Conservation (phyloP, 2,888 invertebrate species). For the Ectemnius lituratus region DNA sequence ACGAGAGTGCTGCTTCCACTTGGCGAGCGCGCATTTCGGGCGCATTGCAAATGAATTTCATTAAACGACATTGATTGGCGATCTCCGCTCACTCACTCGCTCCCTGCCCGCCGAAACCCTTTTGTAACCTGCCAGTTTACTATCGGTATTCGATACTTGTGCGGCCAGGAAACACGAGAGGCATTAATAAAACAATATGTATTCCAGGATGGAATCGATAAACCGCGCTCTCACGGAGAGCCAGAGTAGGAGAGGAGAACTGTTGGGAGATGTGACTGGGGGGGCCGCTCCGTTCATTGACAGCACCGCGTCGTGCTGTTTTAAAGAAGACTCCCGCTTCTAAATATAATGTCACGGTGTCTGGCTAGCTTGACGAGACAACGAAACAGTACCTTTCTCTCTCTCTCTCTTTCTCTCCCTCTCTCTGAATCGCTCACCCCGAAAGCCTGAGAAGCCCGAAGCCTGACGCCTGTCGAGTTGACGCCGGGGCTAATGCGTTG, state of each 20-base stretch:
- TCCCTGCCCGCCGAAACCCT: neutral
- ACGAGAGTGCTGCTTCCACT: neutral
- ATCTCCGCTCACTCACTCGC: neutral
- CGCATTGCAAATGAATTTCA: conserved; percentile 1
- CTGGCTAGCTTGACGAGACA: conserved; percentile 57
- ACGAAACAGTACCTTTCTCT: conserved; percentile 49
- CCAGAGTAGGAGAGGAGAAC: too few relatives aligned
- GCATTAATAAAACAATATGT: too few relatives aligned
- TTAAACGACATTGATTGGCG: conserved; percentile 3
- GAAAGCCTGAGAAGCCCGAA: conserved; percentile 23
- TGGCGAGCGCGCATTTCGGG: neutral
- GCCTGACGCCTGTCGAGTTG: conserved; percentile 58
- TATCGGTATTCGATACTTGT: too few relatives aligned
- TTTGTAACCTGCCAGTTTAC: too few relatives aligned
- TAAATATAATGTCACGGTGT: conserved; percentile 68
- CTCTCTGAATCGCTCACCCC: conserved; percentile 41
- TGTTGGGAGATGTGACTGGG: too few relatives aligned
- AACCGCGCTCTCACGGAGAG: too few relatives aligned
- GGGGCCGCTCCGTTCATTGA: conserved; percentile 45
- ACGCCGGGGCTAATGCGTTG: conserved; percentile 67
- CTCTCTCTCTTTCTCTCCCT: too few relatives aligned
- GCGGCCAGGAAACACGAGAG: too few relatives aligned
- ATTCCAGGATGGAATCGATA: too few relatives aligned
- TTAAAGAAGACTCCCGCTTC: conserved; percentile 50
- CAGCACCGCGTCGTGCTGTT: conserved; percentile 58